Evolutionary conservation across 2,888 invertebrate species (phyloP), one percentile per base, ranked within the genome.

Genomic region (Lordiphosa andalusiaca): DNA sequence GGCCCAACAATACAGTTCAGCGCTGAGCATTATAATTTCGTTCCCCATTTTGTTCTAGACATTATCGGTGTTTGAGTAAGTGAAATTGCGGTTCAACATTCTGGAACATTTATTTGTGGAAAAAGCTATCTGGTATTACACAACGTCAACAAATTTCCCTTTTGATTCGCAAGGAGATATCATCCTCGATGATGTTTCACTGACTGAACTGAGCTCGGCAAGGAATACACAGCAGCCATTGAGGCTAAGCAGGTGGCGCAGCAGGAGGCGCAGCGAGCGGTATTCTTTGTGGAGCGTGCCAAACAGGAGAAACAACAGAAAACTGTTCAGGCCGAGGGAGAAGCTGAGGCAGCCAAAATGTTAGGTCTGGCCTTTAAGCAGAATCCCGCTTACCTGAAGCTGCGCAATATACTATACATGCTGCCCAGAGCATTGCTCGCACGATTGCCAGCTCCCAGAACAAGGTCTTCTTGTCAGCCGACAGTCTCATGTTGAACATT

Each of bases 201-300:
- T 99, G 68, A 99, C 99, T 25, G 99, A 99, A 90, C 91, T 99
- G 71, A 98, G 98, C 88, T 99, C 90, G 98, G 99, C 39, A 97
- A 97, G 87, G 99, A 99, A 90, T 99, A 99, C 88, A 98, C 99
- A 1, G 98, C 98, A 35, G 99, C 99, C 57, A 99, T 99, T 84
- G 99, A 99, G 92, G 95, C 99, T n/a, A 99, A 99, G 89, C 99
- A 99, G 90, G 98, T 99, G 0, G 99, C 99, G 0, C 99, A 99
- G 88, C 99, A 99, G 90, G 99, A 99, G 90, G 99, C 99, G 7
- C 99, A 99, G 90, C 92, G 99, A 73, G 99, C 99, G 19, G 97
- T 98, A 53, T 99, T 99, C 90, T 95, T 97, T 37, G 99, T 99
- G 0, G 99, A 99, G 91, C 93, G 95, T 78, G 99, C 99, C 19